A percentile compares a stretch with the other conserved stretches of the same genome.
Conservation (phyloP, 1,140 invertebrate species). For the Thaumatotibia leucotreta region DNA sequence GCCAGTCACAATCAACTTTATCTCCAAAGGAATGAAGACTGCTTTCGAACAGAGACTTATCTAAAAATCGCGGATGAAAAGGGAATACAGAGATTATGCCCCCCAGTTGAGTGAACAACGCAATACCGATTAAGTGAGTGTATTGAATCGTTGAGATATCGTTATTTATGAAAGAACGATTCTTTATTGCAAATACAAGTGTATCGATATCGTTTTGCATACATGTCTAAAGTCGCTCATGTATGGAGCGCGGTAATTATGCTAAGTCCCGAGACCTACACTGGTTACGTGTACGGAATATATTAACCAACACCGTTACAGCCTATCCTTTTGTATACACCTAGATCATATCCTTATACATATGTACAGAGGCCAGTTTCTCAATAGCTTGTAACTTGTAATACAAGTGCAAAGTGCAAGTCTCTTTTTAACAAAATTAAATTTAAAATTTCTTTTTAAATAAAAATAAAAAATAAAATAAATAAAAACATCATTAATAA, state of each 20-base stretch:
- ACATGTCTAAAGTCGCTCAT: neutral
- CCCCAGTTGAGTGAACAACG: neutral
- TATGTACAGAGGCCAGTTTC: no score
- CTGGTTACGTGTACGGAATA: neutral
- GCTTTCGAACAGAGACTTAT: neutral
- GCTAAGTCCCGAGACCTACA: neutral
- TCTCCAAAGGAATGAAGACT: neutral
- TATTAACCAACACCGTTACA: neutral
- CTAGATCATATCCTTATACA: no score
- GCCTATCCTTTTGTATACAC: neutral
- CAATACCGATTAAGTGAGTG: neutral
- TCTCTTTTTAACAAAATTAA: no score
- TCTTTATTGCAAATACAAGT: neutral
- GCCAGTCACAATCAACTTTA: neutral
- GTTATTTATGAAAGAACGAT: neutral
- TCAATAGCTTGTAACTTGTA: no score
- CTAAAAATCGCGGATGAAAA: neutral
- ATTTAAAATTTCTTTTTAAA: no score
- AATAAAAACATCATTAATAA: no score
- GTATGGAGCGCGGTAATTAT: neutral
- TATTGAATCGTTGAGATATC: neutral
- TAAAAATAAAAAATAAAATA: no score
- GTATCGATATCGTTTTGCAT: neutral
- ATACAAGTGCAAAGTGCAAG: no score
- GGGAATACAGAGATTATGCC: neutral